These are phyloP conservation scores for Cheirogaleus medius DNA, from an alignment of 2,113 vertebrate genomes.

Conservation along the genomic window DNA sequence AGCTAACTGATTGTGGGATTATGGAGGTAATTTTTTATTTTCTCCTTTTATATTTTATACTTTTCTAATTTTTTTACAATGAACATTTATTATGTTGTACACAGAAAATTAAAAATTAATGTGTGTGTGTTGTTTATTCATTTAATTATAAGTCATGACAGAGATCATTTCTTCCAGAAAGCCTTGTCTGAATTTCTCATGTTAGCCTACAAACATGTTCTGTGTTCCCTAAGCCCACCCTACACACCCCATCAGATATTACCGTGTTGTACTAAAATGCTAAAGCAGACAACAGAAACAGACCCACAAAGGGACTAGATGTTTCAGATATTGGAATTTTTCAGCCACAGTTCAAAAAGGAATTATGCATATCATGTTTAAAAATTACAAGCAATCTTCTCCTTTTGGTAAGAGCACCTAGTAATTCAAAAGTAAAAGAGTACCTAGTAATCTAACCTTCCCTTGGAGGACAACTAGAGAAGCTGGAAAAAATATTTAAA, in stretches of 20 bases:
- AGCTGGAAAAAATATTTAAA: background rate
- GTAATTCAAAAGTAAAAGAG: background rate
- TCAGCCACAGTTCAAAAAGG: background rate
- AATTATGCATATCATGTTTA: background rate
- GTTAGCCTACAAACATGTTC: background rate
- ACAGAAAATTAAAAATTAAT: background rate
- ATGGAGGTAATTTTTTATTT: background rate
- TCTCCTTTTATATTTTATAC: background rate
- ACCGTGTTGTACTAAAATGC: background rate
- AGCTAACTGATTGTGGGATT: too few species aligned
- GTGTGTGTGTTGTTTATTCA: background rate
- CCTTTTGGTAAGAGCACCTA: background rate
- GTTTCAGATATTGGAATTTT: background rate
- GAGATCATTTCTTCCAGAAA: constrained; percentile 22
- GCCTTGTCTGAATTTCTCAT: background rate
- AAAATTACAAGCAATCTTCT: background rate
- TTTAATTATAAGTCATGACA: constrained; percentile 19
- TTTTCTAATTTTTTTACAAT: background rate
- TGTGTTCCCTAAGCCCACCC: background rate
- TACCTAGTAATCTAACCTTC: background rate
- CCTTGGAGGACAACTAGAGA: background rate
- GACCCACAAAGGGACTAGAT: background rate
- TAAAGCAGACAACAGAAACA: background rate
- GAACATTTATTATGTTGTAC: background rate
- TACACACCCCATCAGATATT: background rate